Evolutionary conservation across 2,797 vertebrate genomes (phyloP).

Genomic region (Myotis vivesi): DNA sequence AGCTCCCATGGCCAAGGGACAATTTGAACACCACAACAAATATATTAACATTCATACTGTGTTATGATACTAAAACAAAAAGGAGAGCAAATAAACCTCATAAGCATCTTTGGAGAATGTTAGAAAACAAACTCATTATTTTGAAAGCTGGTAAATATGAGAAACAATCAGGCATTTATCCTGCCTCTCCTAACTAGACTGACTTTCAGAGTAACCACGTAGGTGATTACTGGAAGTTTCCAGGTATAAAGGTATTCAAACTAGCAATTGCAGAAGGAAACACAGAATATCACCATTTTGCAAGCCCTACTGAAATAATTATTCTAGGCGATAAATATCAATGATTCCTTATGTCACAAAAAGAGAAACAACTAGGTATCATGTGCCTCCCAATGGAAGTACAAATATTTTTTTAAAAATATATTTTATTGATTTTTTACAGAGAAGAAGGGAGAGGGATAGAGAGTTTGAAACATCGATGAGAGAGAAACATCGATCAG

Average conservation of each 20-base stretch:
- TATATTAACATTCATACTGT: background rate
- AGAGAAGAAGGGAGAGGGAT: too few species aligned
- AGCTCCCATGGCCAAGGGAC: background rate
- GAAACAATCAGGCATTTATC: constrained; percentile 25
- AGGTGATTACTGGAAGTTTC: background rate
- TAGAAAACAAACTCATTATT: constrained; percentile 40
- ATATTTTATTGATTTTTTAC: too few species aligned
- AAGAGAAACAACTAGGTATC: background rate
- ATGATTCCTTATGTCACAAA: constrained; percentile 3
- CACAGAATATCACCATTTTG: background rate
- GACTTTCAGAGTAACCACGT: background rate
- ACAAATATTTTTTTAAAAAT: background rate
- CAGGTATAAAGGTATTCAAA: background rate
- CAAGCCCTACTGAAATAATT: constrained; percentile 9
- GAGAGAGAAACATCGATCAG: too few species aligned
- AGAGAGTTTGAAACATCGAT: too few species aligned
- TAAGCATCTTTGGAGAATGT: background rate
- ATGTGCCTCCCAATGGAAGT: background rate
- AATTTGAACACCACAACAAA: background rate
- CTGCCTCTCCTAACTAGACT: background rate
- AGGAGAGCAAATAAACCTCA: background rate
- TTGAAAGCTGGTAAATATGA: background rate
- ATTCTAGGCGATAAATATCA: background rate
- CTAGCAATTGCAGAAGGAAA: constrained; percentile 18
- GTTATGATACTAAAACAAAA: constrained; percentile 16